Evolutionary conservation across 2,888 invertebrate species (phyloP), one percentile per base, ranked within the genome.

Genomic region (Bombylius major): DNA sequence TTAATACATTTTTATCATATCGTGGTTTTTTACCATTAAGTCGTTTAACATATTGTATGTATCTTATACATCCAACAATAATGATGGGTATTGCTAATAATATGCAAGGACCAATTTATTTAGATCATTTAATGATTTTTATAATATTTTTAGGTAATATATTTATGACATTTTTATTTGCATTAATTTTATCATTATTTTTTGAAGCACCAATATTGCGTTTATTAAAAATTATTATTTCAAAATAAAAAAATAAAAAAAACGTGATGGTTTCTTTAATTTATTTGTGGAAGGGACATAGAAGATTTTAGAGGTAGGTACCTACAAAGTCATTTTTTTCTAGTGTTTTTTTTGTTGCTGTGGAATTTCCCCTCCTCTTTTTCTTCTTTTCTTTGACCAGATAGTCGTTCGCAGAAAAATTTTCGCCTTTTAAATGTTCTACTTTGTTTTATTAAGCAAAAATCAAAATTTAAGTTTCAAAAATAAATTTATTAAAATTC

Each of bases 11-110:
- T 51, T 79, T 98, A 48, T 89, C 90, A 0, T 88, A 89, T 76
- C 82, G 84, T 55, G 84, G 89, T 0, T 81, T 94, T 64, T 81
- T 92, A 65, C 96, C 97, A 0, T 78, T 98, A 52, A 92, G 93
- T 66, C 80, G 95, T 55, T 81, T 97, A 60, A 93, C 96, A 4
- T 98, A 94, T 76, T 91, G 94, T 72, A 90, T 95, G 42, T 98
- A 97, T 76, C 82, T 98, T 60, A 82, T 89, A 51, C 90, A 91
- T 71, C 89, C 90, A 13, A 82, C 87, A 62, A 80, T 89, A 63
- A 88, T 89, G 88, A 82, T 86, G 74, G 79, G 86, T 66, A 86
- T 83, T 49, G 82, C 83, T 58, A 86, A 84, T 67, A 79, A 85
- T 62, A 81, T 89, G 77, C 89, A 89, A 65, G 89, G 89, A 39